Base-by-base conservation (phyloP, 2,113 vertebrate species). In the Bubo bubo region DNA sequence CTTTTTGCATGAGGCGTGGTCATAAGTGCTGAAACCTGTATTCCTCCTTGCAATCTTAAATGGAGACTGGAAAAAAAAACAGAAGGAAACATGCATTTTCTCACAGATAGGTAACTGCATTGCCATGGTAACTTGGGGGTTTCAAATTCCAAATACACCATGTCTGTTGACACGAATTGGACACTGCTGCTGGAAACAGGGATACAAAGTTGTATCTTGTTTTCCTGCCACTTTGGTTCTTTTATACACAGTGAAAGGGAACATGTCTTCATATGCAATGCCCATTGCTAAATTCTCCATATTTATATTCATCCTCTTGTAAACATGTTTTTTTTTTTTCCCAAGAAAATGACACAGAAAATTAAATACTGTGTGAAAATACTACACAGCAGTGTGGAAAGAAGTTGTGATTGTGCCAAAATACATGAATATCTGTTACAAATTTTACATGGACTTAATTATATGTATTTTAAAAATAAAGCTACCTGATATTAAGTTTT, bases 31-130 rank as follows among this genome's bases (percentile, higher is more conserved):
- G 37, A 76, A 55, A 87, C 27, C 19, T 60, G 0, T 55, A 11
- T 81, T 87, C 16, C 14, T 80, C 30, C 23, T 52, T 84, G 18
- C 73, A 53, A 35, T 86, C 64, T 90, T 83, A 93, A 52, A 41
- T 35, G 37, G 67, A 64, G 76, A 22, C 23, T 56, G 58, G 64
- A 83, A 68, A 93, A 82, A 97, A 85, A 97, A 72, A 27, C 27
- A 80, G 64, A 94, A 95, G 35, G 52, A 91, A 86, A 91, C 24
- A 7, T 37, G 24, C 41, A 4, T 95, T 95, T 94, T 80, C 58
- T 95, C 68, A n/a, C 41, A 72, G 80, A 90, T 72, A 96, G 70
- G 80, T 95, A 83, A 66, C 53, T 94, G 24, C 68, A 97, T 94
- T 97, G 92, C 75, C 60, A 52, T 95, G 74, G 72, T 96, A 91